Percentiles rank a stretch among this genome's conserved stretches.
These are phyloP conservation scores for Apodemia duryi DNA, from an alignment of 2,888 invertebrate species.

Conservation along the genomic window DNA sequence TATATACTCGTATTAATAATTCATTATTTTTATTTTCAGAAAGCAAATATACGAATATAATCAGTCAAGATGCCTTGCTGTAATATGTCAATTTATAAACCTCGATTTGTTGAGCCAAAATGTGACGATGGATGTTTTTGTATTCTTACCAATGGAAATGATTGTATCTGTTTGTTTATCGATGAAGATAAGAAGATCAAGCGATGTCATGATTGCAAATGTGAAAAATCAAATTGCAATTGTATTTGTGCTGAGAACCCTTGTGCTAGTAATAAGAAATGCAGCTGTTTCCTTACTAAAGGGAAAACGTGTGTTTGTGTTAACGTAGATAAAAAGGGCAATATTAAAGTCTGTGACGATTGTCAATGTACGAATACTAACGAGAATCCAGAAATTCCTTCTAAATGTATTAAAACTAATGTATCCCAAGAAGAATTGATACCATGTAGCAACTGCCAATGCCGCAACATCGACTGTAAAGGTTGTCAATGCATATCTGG, in stretches of 20 bases:
- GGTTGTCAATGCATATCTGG: too few species aligned
- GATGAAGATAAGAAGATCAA: conserved; percentile 36
- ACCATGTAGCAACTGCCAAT: not conserved
- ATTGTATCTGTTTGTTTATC: conserved; percentile 40
- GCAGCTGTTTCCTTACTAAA: conserved; percentile 21
- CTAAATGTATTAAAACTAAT: not conserved
- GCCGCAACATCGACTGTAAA: not conserved
- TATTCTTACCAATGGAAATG: conserved; percentile 37
- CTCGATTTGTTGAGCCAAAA: conserved; percentile 21
- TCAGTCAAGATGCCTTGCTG: conserved; percentile 46
- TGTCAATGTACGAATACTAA: not conserved
- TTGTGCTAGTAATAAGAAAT: not conserved
- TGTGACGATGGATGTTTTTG: conserved; percentile 43
- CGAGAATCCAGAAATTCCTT: not conserved
- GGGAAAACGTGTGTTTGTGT: conserved; percentile 32
- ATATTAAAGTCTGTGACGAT: conserved; percentile 33
- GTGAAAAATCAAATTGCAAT: conserved; percentile 23
- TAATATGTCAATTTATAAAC: conserved; percentile 28
- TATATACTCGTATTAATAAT: not conserved
- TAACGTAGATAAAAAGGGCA: conserved; percentile 32
- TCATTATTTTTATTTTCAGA: not conserved
- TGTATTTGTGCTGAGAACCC: conserved; percentile 28
- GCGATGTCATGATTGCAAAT: conserved; percentile 37
- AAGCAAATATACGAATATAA: not conserved
- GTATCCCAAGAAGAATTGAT: not conserved